Base-by-base conservation (phyloP, 1,140 invertebrate species). In the Trichoplusia ni region DNA sequence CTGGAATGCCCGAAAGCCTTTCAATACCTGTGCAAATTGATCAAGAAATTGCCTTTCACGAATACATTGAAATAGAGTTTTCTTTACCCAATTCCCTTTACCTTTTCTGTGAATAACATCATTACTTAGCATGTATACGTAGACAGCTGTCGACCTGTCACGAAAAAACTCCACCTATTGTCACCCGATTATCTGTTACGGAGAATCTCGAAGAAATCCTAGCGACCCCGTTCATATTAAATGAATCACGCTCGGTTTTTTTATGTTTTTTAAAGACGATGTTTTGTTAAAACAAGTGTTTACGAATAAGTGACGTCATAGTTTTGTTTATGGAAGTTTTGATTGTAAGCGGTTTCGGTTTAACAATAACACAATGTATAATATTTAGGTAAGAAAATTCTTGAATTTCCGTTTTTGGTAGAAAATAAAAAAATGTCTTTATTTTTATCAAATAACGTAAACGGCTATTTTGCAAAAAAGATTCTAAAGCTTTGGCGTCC, bases 11-110 rank as follows among this genome's bases (percentile, higher is more conserved):
- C 13, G 11, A 13, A 44, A 44, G 5, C 40, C 40, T 23, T 44
- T 44, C 40, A 44, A 44, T n/a, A 44, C 23, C 18, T 44, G 23
- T 44, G 40, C 40, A 44, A 44, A 44, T 44, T 44, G 40, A 44
- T 44, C 40, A 44, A 44, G 23, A 21, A 44, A 44, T 44, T 44
- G 40, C 18, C 18, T 44, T 33, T 44, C n/a, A 21, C 40, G 23
- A 44, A 44, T 44, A 44, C 18, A 21, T 23, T 44, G 40, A 44
- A 44, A 44, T 44, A 23, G 40, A 44, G 21, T 44, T 44, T 21
- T 44, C 18, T 44, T 21, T n/a, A n/a, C n/a, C n/a, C n/a, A n/a
- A n/a, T n/a, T 29, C 23, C 44, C 23, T 47, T 29, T 29, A 23
- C 25, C 23, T 25, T 44, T 21, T 42, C 9, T 44, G 40, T 19